A percentile compares a stretch with the other conserved stretches of the same genome.
phyloP scores from a whole-genome alignment of 2,797 vertebrate species.

The Eulemur rubriventer region DNA sequence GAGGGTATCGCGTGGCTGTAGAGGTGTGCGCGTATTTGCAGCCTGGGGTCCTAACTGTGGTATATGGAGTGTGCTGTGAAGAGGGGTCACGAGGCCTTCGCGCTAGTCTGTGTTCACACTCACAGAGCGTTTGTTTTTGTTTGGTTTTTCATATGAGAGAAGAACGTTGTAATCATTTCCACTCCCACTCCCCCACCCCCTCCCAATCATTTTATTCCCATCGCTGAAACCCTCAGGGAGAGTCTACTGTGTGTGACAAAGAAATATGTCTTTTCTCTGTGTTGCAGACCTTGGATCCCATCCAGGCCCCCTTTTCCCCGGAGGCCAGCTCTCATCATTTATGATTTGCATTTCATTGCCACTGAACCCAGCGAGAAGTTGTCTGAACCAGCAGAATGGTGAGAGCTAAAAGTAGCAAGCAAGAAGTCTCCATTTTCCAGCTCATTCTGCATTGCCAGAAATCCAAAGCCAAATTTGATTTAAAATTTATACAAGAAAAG shows the following conservation, averaged over 20 bases:
- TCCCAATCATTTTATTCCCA: constrained; percentile 61
- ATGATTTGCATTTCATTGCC: constrained; percentile 61
- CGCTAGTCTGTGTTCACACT: constrained; percentile 56
- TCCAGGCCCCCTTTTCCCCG: constrained; percentile 49
- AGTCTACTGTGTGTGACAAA: constrained; percentile 66
- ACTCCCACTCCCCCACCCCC: constrained; percentile 45
- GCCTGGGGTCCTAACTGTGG: neutral
- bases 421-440: constrained; percentile 53
- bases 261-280: constrained; percentile 66
- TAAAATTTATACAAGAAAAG: constrained; percentile 69
- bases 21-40: neutral
- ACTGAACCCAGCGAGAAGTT: constrained; percentile 53
- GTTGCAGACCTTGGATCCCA: constrained; percentile 53
- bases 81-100: constrained; percentile 20
- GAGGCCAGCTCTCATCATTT: constrained; percentile 48
- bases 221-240: constrained; percentile 61
- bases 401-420: constrained; percentile 58
- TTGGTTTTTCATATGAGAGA: constrained; percentile 69
- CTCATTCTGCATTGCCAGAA: constrained; percentile 53
- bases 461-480: constrained; percentile 57
- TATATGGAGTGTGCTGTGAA: constrained; percentile 23
- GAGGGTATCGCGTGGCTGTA: accelerated
- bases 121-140: constrained; percentile 61
- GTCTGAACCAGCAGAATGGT: constrained; percentile 29
- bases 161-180: constrained; percentile 54